These are phyloP conservation scores for Melipona beecheii DNA, from an alignment of 2,888 invertebrate species.

Conservation along the genomic window DNA sequence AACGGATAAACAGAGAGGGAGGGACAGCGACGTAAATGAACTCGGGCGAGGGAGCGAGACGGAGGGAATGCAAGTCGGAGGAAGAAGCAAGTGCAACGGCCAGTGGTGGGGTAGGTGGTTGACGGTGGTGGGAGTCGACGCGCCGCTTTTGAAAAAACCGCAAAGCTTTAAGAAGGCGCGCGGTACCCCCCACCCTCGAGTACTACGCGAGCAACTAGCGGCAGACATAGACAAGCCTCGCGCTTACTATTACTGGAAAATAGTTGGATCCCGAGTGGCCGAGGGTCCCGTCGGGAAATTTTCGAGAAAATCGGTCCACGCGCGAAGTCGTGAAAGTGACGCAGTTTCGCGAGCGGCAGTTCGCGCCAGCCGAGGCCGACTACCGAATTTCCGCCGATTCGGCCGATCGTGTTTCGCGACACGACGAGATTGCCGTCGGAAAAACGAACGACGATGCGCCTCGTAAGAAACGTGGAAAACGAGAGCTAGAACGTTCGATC, in stretches of 20 bases:
- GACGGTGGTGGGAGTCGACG: constrained; percentile 74
- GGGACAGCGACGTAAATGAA: constrained; percentile 38
- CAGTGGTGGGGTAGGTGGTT: constrained; percentile 43
- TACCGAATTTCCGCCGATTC: constrained; percentile 16
- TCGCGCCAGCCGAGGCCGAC: constrained; percentile 1
- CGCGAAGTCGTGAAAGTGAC: constrained; percentile 30
- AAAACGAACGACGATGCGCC: not conserved
- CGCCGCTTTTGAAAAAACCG: constrained; percentile 82
- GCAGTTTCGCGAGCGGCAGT: too few species aligned
- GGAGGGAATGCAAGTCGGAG: constrained; percentile 24
- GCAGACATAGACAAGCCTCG: constrained; percentile 80
- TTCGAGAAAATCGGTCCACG: constrained; percentile 19
- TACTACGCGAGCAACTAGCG: constrained; percentile 80
- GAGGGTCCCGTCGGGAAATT: constrained; percentile 42
- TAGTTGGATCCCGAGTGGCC: constrained; percentile 53
- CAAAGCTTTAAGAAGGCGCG: constrained; percentile 83
- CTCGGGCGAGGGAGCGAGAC: constrained; percentile 46
- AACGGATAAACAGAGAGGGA: constrained; percentile 30
- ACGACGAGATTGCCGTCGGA: constrained; percentile 25
- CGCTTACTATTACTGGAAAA: constrained; percentile 72
- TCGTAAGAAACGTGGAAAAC: not conserved
- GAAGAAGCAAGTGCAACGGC: constrained; percentile 30
- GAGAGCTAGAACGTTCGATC: not conserved
- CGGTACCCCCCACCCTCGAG: constrained; percentile 82
- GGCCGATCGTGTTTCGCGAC: not conserved